Base-by-base conservation (phyloP, 2,888 invertebrate species). In the Phortica okadai region DNA sequence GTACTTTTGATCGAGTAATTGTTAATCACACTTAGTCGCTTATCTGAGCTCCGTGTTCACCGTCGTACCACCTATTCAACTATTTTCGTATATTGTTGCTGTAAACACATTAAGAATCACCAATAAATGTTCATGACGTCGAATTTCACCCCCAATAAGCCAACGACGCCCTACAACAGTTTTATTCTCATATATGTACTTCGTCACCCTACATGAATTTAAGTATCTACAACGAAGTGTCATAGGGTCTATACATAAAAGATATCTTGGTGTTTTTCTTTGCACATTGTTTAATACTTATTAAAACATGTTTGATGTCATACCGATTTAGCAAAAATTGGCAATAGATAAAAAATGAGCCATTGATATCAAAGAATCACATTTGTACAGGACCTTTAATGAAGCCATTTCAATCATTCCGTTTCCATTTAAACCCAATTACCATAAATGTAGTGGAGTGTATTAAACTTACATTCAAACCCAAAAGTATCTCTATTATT, bases 1-100 rank as follows among this genome's bases (percentile, higher is more conserved):
- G 89, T 83, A 78, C 82, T 80, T 88, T 88, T 88, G 89, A 88
- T 88, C 86, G 85, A 83, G 82, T 88, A 89, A 89, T 89, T 89
- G 87, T 88, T 88, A 89, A 88, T 89, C 88, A 87, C 88, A 50
- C 50, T 50, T 62, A 25, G 62, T 80, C 83, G 82, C 82, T 89
- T 88, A 88, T 89, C 89, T 79, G 79, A 81, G 78, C 79, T 33
- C 1, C 33, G 33, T 33, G 33, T 33, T 33, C 33, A 33, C 33
- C 33, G 33, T 33, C 4, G 33, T 33, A 33, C 33, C 33, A 33
- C 4, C 33, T 33, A 33, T 33, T 33, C 50, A 11, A 8, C 50
- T 54, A 33, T 16, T 59, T 82, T 76, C 77, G 70, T 78, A 81
- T 82, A 85, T 84, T 84, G 77, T 81, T 81, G 86, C 83, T 85